A percentile compares a stretch with the other conserved stretches of the same genome.
Conservation (phyloP, 2,113 vertebrate genomes). For the Trogon melanurus region DNA sequence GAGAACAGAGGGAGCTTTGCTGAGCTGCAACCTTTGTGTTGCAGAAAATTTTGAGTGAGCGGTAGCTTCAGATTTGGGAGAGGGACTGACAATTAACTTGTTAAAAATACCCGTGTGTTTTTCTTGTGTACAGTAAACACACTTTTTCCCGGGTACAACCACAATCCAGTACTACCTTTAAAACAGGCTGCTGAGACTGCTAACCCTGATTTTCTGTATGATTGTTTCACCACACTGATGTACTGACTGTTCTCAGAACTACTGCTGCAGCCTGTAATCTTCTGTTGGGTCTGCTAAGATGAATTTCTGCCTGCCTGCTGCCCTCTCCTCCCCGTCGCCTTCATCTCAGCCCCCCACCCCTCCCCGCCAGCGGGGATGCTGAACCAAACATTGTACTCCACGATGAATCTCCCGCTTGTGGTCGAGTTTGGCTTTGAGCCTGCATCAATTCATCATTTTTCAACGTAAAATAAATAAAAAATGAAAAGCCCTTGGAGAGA, state of each 20-base stretch:
- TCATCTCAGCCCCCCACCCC: neutral
- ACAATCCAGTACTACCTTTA: neutral
- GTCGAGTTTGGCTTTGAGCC: constrained; percentile 16
- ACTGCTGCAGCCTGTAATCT: neutral
- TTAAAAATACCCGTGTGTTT: neutral
- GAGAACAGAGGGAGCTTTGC: neutral
- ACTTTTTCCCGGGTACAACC: neutral
- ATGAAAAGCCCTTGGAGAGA: neutral
- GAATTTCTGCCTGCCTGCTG: neutral
- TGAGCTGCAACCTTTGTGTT: neutral
- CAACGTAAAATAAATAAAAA: neutral
- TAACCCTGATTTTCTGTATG: neutral
- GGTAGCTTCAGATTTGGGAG: neutral
- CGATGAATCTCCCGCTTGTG: constrained; percentile 44
- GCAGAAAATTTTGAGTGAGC: neutral
- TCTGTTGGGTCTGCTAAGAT: neutral
- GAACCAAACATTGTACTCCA: constrained; percentile 38
- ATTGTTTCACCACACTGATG: neutral
- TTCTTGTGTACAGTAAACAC: neutral
- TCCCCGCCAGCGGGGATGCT: neutral
- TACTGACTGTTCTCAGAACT: neutral
- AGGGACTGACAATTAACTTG: neutral
- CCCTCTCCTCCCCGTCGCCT: neutral
- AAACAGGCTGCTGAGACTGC: neutral
- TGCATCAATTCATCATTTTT: constrained; percentile 43